Evolutionary conservation across 2,797 vertebrate genomes (phyloP).

Genomic region (Acanthurus leucopareius): DNA sequence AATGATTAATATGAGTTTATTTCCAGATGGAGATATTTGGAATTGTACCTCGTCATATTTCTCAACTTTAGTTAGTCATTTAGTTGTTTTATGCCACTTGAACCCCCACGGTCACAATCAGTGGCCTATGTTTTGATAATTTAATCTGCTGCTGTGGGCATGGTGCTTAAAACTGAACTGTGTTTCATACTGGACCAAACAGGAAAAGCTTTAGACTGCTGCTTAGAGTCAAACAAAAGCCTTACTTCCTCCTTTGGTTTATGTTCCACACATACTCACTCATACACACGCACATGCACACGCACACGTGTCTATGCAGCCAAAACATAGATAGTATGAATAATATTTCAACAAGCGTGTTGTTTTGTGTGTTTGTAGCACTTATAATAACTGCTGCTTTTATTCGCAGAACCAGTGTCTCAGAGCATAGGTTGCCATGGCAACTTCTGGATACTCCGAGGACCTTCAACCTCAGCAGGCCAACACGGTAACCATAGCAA

Average conservation of each 20-base stretch:
- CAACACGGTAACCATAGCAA: slow-evolving; percentile 80
- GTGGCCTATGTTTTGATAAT: background rate
- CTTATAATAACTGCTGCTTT: slow-evolving; percentile 51
- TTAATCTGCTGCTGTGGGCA: background rate
- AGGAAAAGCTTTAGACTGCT: slow-evolving; percentile 66
- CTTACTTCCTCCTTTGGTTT: slow-evolving; percentile 64
- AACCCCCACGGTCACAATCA: background rate
- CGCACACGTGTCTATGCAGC: background rate
- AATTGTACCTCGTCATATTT: background rate
- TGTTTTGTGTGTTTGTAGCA: slow-evolving; percentile 14
- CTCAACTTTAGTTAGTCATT: background rate
- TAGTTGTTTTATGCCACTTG: slow-evolving; percentile 1
- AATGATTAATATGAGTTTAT: slow-evolving; percentile 13
- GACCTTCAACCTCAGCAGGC: slow-evolving; percentile 91
- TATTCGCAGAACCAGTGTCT: slow-evolving; percentile 74
- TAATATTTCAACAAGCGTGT: slow-evolving; percentile 12
- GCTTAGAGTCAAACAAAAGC: slow-evolving; percentile 69
- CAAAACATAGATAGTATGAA: background rate
- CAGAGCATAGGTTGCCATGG: slow-evolving; percentile 86
- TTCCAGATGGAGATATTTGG: slow-evolving; percentile 2
- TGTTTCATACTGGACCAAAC: slow-evolving; percentile 43
- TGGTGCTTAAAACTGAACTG: background rate
- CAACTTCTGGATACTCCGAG: slow-evolving; percentile 91
- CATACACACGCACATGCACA: slow-evolving; percentile 8
- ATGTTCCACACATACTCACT: slow-evolving; percentile 31